phyloP scores from a whole-genome alignment of 2,113 vertebrate genomes.

The Actenoides hombroni region DNA sequence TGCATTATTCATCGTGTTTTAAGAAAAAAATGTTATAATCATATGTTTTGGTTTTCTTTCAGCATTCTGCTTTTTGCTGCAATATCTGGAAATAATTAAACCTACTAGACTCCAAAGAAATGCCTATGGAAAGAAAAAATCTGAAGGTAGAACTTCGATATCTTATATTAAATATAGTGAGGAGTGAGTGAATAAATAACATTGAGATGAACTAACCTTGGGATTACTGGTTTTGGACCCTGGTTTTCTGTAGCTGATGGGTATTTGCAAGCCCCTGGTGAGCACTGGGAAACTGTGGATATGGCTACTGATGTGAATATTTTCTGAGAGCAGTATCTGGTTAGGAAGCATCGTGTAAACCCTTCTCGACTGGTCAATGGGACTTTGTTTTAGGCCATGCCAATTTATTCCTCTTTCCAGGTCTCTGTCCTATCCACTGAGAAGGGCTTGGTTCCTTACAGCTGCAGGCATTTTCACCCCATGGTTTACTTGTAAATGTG shows the following conservation, averaged over 20 bases:
- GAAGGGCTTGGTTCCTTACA: background rate
- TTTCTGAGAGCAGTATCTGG: background rate
- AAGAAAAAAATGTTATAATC: background rate
- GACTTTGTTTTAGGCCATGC: background rate
- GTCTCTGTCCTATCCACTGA: background rate
- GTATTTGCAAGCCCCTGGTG: background rate
- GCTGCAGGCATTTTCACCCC: background rate
- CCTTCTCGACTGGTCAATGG: background rate
- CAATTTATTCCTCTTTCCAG: background rate
- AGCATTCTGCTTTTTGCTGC: background rate
- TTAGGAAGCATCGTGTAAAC: background rate
- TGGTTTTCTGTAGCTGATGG: background rate
- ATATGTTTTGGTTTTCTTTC: constrained; percentile 5
- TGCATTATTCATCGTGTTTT: constrained; percentile 5
- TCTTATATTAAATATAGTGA: background rate
- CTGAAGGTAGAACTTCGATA: background rate
- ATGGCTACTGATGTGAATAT: background rate
- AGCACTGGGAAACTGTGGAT: background rate
- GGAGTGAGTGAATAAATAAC: background rate
- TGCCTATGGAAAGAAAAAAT: background rate
- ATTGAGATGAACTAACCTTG: background rate
- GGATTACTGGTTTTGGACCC: background rate
- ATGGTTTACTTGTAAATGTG: background rate
- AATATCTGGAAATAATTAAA: constrained; percentile 43
- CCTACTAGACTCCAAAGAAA: background rate